These are phyloP conservation scores for Thunnus maccoyii DNA, from an alignment of 2,113 vertebrate species.

Conservation along the genomic window DNA sequence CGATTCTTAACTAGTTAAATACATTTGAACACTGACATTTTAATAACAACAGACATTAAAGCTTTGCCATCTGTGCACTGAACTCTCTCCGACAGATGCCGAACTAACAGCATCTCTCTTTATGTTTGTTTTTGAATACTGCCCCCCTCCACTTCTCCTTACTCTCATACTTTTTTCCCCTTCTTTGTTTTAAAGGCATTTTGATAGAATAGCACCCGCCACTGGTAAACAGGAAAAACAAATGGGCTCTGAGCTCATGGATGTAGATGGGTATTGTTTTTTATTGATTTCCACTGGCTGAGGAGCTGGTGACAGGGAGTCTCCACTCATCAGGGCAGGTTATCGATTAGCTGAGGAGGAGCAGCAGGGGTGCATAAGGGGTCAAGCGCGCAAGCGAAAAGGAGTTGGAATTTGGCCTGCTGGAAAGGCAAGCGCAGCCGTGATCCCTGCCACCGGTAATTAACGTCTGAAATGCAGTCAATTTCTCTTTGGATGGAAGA, in stretches of 20 bases:
- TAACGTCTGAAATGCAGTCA: constrained; percentile 46
- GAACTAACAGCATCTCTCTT: constrained; percentile 49
- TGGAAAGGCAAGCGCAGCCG: constrained; percentile 1
- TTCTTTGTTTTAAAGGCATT: constrained; percentile 71
- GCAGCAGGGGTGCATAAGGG: constrained; percentile 30
- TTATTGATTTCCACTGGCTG: constrained; percentile 88
- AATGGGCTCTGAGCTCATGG: constrained; percentile 78
- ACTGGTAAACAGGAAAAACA: constrained; percentile 79
- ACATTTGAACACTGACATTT: constrained; percentile 35
- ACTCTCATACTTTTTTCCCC: constrained; percentile 6
- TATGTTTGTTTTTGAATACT: not conserved
- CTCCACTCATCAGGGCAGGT: constrained; percentile 81
- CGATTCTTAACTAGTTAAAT: constrained; percentile 56
- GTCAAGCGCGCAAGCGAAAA: constrained; percentile 44
- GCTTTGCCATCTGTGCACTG: constrained; percentile 64
- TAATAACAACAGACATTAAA: constrained; percentile 78
- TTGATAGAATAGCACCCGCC: constrained; percentile 81
- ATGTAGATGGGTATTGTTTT: constrained; percentile 87
- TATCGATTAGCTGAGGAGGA: constrained; percentile 67
- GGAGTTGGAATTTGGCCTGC: constrained; percentile 42
- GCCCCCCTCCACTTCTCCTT: not conserved
- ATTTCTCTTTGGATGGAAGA: constrained; percentile 32
- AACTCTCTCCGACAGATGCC: constrained; percentile 62
- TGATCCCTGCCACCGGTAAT: constrained; percentile 53
- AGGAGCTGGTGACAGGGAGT: constrained; percentile 79